A percentile compares a stretch with the other conserved stretches of the same genome.
Evolutionary conservation across 2,113 vertebrate species (phyloP).

Genomic region (Thryonomys swinderianus): DNA sequence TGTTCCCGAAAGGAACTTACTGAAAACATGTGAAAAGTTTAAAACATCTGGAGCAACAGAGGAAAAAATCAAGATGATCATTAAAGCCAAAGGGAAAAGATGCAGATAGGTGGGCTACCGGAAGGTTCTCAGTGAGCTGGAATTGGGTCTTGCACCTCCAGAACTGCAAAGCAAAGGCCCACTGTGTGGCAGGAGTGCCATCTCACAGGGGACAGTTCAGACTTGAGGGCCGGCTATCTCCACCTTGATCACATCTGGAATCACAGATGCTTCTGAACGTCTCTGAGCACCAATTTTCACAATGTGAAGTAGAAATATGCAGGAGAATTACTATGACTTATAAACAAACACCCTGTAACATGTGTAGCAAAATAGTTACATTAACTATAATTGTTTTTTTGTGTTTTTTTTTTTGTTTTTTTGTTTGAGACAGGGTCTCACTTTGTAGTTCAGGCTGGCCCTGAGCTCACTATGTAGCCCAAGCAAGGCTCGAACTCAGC

Average conservation of each 20-base stretch:
- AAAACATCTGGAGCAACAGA: background rate
- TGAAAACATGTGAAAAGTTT: background rate
- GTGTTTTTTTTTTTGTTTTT: too few species aligned
- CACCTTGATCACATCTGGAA: background rate
- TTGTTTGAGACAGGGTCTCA: too few species aligned
- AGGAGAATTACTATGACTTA: background rate
- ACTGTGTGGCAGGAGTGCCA: accelerated
- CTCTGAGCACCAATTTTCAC: background rate
- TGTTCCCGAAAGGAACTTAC: background rate
- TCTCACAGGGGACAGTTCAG: background rate
- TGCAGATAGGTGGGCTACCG: background rate
- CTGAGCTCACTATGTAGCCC: too few species aligned
- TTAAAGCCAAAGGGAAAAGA: background rate
- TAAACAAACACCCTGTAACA: background rate
- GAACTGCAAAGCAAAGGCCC: background rate
- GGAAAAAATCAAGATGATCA: background rate
- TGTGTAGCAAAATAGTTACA: background rate
- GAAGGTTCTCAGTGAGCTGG: background rate
- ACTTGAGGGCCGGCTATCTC: background rate
- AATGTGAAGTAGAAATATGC: background rate
- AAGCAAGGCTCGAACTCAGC: too few species aligned
- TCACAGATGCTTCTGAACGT: background rate
- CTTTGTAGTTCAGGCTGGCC: too few species aligned
- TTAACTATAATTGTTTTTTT: background rate
- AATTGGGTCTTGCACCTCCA: background rate